These are phyloP conservation scores for Lampris incognitus DNA, from an alignment of 2,113 vertebrate species.

Conservation along the genomic window DNA sequence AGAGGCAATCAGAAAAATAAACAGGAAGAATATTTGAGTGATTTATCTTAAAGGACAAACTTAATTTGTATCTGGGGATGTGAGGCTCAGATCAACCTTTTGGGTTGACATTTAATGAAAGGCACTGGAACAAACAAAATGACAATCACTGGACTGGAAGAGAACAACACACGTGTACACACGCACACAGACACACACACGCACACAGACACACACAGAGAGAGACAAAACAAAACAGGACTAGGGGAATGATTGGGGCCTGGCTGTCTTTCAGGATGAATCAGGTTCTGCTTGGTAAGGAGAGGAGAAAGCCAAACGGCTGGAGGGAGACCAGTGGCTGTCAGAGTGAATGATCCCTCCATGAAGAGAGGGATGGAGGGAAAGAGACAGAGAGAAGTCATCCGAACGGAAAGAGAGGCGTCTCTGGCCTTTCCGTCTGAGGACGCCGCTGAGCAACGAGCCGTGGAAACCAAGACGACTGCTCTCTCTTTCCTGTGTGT, in stretches of 20 bases:
- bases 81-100: slow-evolving; percentile 53
- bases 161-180: slow-evolving; percentile 19
- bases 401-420: slow-evolving; percentile 29
- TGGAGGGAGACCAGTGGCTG: slow-evolving; percentile 51
- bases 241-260: slow-evolving; percentile 30
- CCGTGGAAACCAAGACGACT: not conserved
- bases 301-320: slow-evolving; percentile 60
- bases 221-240: not conserved
- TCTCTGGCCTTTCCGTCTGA: slow-evolving; percentile 3
- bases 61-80: slow-evolving; percentile 26
- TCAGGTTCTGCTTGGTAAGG: slow-evolving; percentile 55
- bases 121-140: slow-evolving; percentile 45
- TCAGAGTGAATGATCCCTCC: slow-evolving; percentile 50
- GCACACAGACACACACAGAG: not conserved
- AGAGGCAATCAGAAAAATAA: not conserved
- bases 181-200: slow-evolving; percentile 15
- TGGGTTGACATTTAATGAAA: slow-evolving; percentile 71
- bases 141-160: slow-evolving; percentile 43
- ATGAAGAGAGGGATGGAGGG: slow-evolving; percentile 11
- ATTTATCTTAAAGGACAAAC: slow-evolving; percentile 28
- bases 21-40: slow-evolving; percentile 6
- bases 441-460: not conserved
- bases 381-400: slow-evolving; percentile 34
- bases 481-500: too few relatives aligned
- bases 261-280: slow-evolving; percentile 62